Evolutionary conservation across 2,113 vertebrate species (phyloP).

Genomic region (Phylloscopus trochiloides): DNA sequence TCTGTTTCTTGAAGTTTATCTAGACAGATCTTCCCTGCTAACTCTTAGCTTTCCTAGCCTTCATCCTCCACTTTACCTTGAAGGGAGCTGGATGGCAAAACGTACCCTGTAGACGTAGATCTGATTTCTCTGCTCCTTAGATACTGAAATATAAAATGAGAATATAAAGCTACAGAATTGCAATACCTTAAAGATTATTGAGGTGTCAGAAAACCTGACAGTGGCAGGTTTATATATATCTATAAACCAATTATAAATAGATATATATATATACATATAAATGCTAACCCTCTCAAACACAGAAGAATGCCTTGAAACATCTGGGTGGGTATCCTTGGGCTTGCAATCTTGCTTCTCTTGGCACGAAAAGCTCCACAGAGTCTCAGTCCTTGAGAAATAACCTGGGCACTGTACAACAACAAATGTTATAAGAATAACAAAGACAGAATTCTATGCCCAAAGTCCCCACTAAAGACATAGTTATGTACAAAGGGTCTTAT

Average conservation of each 20-base stretch:
- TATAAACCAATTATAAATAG: neutral
- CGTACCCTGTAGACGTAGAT: fast-evolving
- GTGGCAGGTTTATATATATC: neutral
- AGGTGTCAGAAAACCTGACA: neutral
- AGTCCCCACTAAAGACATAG: neutral
- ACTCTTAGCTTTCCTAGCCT: neutral
- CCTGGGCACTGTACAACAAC: neutral
- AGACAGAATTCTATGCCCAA: neutral
- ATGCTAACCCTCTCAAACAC: neutral
- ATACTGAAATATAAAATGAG: neutral
- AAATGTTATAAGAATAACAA: neutral
- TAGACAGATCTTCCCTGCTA: neutral
- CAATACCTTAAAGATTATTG: neutral
- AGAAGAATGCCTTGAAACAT: neutral
- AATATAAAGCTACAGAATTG: neutral
- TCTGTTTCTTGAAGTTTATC: neutral
- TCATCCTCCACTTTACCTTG: neutral
- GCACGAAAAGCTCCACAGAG: neutral
- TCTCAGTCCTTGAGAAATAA: neutral
- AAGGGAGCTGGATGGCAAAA: neutral
- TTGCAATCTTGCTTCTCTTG: neutral
- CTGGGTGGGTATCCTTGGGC: neutral
- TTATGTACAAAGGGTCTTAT: neutral
- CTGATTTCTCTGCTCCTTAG: neutral
- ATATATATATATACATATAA: too few species aligned